Percentiles rank a stretch among this genome's conserved stretches.
phyloP scores from a whole-genome alignment of 2,888 invertebrate species.

The Allygus modestus region DNA sequence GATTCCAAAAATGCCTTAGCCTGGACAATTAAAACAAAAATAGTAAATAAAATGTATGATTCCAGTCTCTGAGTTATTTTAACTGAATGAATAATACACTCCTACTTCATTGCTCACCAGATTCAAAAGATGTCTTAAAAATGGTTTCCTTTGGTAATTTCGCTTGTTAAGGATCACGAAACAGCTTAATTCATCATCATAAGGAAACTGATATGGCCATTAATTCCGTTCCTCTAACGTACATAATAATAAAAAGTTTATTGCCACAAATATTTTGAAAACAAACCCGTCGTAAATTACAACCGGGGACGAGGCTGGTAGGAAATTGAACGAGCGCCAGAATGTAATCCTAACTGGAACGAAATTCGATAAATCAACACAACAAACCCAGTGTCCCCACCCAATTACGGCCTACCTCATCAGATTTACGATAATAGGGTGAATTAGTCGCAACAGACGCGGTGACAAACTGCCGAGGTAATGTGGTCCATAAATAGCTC shows the following conservation, averaged over 20 bases:
- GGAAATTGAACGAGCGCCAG: background rate
- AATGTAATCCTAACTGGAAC: constrained; percentile 9
- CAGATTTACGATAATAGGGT: constrained; percentile 15
- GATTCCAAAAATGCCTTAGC: too few species aligned
- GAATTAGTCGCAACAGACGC: constrained; percentile 11
- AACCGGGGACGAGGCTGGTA: background rate
- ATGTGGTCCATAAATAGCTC: constrained; percentile 5
- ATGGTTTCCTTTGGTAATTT: too few species aligned
- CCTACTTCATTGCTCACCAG: too few species aligned
- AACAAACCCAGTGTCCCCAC: constrained; percentile 7
- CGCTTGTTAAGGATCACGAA: too few species aligned
- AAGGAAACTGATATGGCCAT: background rate
- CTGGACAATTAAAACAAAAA: too few species aligned
- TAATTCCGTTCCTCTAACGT: background rate
- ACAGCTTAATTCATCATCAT: background rate
- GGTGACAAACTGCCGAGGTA: constrained; percentile 13
- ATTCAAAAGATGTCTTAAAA: too few species aligned
- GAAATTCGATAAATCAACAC: constrained; percentile 25
- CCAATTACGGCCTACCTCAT: background rate
- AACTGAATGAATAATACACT: too few species aligned
- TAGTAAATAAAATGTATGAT: too few species aligned
- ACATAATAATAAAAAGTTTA: background rate
- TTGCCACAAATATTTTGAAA: constrained; percentile 6
- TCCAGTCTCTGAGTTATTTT: too few species aligned
- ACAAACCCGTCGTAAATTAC: constrained; percentile 2